phyloP scores from a whole-genome alignment of 2,113 vertebrate species.

The Sceloporus tristichus region DNA sequence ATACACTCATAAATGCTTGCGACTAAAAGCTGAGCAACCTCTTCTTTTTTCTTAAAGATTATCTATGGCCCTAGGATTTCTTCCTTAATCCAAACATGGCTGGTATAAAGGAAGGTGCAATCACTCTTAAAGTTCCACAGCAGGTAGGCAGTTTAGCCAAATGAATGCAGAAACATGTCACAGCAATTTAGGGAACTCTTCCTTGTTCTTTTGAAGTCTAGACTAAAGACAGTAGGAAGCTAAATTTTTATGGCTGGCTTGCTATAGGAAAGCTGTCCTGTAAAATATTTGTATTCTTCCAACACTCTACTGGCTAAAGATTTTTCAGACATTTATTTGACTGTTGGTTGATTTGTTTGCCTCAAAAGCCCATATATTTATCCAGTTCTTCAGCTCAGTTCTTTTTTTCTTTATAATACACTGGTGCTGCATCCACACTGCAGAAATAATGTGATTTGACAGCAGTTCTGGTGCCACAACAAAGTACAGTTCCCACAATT shows the following conservation, averaged over 20 bases:
- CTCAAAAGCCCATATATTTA: background rate
- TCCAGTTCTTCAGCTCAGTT: background rate
- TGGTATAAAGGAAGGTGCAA: slow-evolving; percentile 10
- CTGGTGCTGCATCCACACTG: background rate
- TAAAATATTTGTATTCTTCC: slow-evolving; percentile 22
- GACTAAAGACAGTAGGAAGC: slow-evolving; percentile 11
- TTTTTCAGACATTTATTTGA: slow-evolving; percentile 21
- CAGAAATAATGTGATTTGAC: no score
- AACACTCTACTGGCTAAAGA: slow-evolving; percentile 12
- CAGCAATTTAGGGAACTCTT: background rate
- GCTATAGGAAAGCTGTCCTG: background rate
- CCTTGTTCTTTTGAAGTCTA: slow-evolving; percentile 10
- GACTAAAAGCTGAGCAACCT: slow-evolving; percentile 1
- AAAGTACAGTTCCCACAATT: no score
- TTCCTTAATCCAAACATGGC: slow-evolving; percentile 1
- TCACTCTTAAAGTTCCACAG: background rate
- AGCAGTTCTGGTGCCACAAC: no score
- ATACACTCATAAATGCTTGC: slow-evolving; percentile 1
- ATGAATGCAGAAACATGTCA: slow-evolving; percentile 25
- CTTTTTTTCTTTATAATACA: background rate
- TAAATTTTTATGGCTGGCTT: background rate
- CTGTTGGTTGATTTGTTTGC: slow-evolving; percentile 11
- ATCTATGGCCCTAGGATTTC: background rate
- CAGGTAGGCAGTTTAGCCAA: background rate
- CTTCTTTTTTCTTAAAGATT: background rate